Conservation (phyloP, 2,888 invertebrate species). For the Scaeva pyrastri region DNA sequence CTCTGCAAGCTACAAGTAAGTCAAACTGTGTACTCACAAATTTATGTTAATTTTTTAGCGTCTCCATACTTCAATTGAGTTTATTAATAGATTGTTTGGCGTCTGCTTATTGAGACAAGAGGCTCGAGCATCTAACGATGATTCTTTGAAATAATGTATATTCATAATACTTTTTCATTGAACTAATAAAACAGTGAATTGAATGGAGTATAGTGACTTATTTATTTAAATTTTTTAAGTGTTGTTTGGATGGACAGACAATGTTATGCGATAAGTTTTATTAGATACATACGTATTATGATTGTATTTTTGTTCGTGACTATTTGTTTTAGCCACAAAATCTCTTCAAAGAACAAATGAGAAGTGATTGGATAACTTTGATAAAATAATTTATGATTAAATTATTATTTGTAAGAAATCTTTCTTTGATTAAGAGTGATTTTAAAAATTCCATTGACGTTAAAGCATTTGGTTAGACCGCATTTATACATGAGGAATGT, state of each 20-base stretch:
- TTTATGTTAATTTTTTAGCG: constrained; percentile 33
- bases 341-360: too few species aligned
- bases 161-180: constrained; percentile 23
- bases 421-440: background rate
- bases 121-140: background rate
- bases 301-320: background rate
- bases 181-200: constrained; percentile 24
- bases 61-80: constrained; percentile 52
- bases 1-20: constrained; percentile 78
- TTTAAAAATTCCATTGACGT: background rate
- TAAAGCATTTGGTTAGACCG: background rate
- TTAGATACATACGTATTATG: background rate
- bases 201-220: constrained; percentile 3
- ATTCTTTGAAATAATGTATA: background rate
- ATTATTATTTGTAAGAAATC: background rate
- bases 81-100: constrained; percentile 32
- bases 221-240: constrained; percentile 12
- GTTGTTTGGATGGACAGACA: background rate
- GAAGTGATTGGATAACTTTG: background rate
- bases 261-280: background rate
- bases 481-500: background rate
- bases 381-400: background rate
- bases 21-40: constrained; percentile 3
- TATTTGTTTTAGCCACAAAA: background rate
- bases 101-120: background rate